These are phyloP conservation scores for Notechis scutatus DNA, from an alignment of 2,113 vertebrate species.

Conservation along the genomic window DNA sequence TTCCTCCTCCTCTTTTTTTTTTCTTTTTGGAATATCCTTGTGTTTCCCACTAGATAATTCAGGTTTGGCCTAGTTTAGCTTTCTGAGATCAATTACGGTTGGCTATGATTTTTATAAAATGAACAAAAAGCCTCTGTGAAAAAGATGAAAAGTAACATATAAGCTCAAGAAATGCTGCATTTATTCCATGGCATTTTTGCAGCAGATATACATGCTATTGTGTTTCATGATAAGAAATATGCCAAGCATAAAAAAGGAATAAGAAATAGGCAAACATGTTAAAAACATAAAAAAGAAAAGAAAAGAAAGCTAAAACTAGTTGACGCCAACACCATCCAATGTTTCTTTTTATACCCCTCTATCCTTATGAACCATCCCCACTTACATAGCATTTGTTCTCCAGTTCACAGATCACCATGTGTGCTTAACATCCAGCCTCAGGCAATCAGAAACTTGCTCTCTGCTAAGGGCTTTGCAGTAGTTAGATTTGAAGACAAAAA, in stretches of 20 bases:
- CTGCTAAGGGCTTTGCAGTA: background rate
- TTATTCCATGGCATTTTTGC: background rate
- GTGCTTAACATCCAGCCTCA: background rate
- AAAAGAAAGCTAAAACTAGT: background rate
- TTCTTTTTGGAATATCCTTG: background rate
- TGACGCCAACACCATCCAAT: background rate
- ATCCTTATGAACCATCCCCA: background rate
- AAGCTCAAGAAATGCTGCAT: background rate
- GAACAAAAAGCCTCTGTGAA: background rate
- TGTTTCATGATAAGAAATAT: background rate
- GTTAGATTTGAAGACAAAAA: background rate
- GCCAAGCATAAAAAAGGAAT: background rate
- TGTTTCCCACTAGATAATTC: background rate
- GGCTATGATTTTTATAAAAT: background rate
- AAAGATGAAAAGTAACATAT: background rate
- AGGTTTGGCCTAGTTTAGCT: background rate
- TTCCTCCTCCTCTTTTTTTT: background rate
- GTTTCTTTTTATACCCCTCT: background rate
- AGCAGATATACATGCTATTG: background rate
- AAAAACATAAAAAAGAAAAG: background rate
- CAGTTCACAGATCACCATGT: background rate
- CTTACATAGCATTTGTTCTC: background rate
- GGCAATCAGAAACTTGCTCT: background rate
- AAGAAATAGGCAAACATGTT: background rate
- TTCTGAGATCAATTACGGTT: background rate